A percentile compares a stretch with the other conserved stretches of the same genome.
Conservation (phyloP, 2,888 invertebrate species). For the Hyles lineata region DNA sequence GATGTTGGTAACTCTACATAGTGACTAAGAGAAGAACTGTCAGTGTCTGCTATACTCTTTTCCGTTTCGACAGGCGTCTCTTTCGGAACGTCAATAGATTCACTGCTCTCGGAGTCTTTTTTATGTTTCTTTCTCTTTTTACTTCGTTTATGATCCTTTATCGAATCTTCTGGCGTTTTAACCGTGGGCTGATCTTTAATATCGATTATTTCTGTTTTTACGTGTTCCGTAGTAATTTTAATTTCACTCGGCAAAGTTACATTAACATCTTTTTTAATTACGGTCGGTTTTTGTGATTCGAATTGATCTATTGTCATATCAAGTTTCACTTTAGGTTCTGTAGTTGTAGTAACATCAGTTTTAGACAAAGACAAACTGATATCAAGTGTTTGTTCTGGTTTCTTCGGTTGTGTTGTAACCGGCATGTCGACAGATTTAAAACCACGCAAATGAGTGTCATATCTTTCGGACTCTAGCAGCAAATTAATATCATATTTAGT, state of each 20-base stretch:
- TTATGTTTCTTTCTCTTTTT: slow-evolving; percentile 88
- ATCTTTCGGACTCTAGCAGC: slow-evolving; percentile 68
- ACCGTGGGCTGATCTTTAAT: slow-evolving; percentile 61
- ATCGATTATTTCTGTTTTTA: slow-evolving; percentile 47
- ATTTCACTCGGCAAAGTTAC: slow-evolving; percentile 65
- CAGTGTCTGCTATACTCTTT: slow-evolving; percentile 67
- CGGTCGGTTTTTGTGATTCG: slow-evolving; percentile 53
- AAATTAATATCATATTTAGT: slow-evolving; percentile 54
- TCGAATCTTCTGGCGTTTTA: slow-evolving; percentile 50
- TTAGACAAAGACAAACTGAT: slow-evolving; percentile 70
- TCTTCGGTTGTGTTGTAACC: slow-evolving; percentile 37
- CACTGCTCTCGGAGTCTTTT: slow-evolving; percentile 64
- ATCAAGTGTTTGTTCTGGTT: slow-evolving; percentile 62
- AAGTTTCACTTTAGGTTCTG: slow-evolving; percentile 65
- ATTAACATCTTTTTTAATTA: slow-evolving; percentile 73
- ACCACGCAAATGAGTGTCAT: slow-evolving; percentile 57
- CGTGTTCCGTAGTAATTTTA: slow-evolving; percentile 55
- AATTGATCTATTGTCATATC: slow-evolving; percentile 68
- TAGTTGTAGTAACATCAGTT: slow-evolving; percentile 51
- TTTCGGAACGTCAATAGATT: slow-evolving; percentile 47
- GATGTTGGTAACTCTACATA: slow-evolving; percentile 76
- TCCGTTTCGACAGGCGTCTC: slow-evolving; percentile 64
- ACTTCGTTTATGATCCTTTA: slow-evolving; percentile 80
- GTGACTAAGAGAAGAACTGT: slow-evolving; percentile 75
- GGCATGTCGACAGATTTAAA: slow-evolving; percentile 39